Percentiles rank a stretch among this genome's conserved stretches.
Evolutionary conservation across 2,797 vertebrate species (phyloP).

Genomic region (Poecilia velifera): DNA sequence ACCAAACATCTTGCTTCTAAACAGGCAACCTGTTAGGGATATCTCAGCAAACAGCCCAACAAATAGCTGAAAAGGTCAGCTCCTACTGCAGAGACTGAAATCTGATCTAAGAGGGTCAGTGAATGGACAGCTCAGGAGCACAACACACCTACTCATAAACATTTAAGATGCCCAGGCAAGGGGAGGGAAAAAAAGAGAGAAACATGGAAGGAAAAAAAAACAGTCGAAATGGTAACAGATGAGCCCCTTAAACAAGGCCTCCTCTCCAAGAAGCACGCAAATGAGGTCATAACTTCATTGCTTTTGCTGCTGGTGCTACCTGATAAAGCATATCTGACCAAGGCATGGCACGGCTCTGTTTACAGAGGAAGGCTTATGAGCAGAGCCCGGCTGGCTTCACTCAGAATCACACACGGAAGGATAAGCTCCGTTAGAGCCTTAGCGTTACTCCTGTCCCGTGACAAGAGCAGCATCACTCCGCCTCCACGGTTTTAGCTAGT

Average conservation of each 20-base stretch:
- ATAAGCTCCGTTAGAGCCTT: slow-evolving; percentile 75
- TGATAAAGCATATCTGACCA: slow-evolving; percentile 80
- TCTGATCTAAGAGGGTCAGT: slow-evolving; percentile 57
- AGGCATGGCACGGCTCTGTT: slow-evolving; percentile 55
- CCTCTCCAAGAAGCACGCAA: slow-evolving; percentile 13
- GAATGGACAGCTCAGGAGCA: slow-evolving; percentile 39
- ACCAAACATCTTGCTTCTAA: slow-evolving; percentile 17
- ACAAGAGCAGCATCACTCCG: slow-evolving; percentile 45
- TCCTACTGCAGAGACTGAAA: slow-evolving; percentile 59
- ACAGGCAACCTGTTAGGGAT: slow-evolving; percentile 21
- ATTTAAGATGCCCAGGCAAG: slow-evolving; percentile 21
- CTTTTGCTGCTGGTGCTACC: slow-evolving; percentile 56
- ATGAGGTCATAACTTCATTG: slow-evolving; percentile 31
- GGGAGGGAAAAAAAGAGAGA: not conserved
- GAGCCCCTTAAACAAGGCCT: slow-evolving; percentile 2
- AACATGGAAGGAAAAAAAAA: not conserved
- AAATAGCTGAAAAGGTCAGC: slow-evolving; percentile 58
- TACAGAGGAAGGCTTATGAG: slow-evolving; percentile 62
- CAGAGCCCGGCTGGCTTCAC: slow-evolving; percentile 59
- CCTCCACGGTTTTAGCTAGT: not conserved
- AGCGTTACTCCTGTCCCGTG: slow-evolving; percentile 66
- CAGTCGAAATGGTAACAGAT: not conserved
- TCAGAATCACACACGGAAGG: slow-evolving; percentile 46
- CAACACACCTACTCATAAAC: slow-evolving; percentile 38
- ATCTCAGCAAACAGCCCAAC: slow-evolving; percentile 28